Evolutionary conservation across 2,888 invertebrate genomes (phyloP), one percentile per base, ranked within the genome.

Genomic region (Chloroclystis v-ata): DNA sequence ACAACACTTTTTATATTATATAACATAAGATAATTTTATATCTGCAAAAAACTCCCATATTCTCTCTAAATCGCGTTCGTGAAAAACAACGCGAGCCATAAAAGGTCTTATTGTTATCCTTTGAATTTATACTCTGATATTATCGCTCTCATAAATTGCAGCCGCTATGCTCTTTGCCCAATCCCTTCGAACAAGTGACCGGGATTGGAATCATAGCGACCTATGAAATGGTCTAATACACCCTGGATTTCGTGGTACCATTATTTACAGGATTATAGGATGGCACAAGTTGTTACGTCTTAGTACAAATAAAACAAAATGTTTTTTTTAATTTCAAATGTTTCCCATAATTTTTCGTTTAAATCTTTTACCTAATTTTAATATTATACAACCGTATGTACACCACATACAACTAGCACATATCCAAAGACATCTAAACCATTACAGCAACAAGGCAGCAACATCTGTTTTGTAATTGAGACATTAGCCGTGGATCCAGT

Each of bases 41-140:
- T 75, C 67, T 71, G 63, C 72, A 75, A 78, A 82, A 80, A 78
- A 60, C 60, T 67, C 72, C 72, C 69, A 73, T 75, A 69, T 71
- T 72, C 69, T 67, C 69, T 65, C 65, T 65, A 75, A 79, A 84
- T 81, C 79, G 83, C 77, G 82, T 85, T 79, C 82, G 78, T 74
- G 82, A 84, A 84, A 20, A 85, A 85, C 82, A 84, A 82, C 80
- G 75, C 66, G 65, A 67, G 84, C 81, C 78, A 86, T 85, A 85
- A 85, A 85, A 75, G 82, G 78, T 79, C 80, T 84, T 84, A 85
- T 82, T 82, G 83, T 84, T 84, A 84, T 84, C 84, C 85, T 83
- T 80, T 82, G 83, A 83, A 85, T 85, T 86, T 85, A 86, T 84
- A 82, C 81, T 81, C 82, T 77, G 82, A 83, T 85, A 82, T 83